phyloP scores from a whole-genome alignment of 1,140 invertebrate genomes.

The Pinna nobilis region DNA sequence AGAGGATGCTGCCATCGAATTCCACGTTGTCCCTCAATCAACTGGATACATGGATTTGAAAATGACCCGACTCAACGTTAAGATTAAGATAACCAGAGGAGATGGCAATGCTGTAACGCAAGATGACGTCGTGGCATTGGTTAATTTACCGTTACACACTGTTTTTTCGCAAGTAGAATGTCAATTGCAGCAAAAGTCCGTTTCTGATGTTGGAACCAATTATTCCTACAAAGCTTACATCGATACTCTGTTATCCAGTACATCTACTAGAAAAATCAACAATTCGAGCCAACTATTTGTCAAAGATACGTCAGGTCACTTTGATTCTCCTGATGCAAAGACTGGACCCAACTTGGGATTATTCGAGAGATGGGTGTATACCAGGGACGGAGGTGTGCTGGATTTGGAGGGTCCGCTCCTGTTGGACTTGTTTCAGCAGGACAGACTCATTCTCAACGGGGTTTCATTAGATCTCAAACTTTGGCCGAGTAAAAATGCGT shows the following conservation, averaged over 20 bases:
- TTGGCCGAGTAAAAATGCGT: conserved; percentile 23
- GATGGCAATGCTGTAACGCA: neutral
- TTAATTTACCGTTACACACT: conserved; percentile 17
- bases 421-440: conserved; percentile 18
- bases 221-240: conserved; percentile 43
- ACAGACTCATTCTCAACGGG: conserved; percentile 6
- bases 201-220: conserved; percentile 11
- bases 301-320: conserved; percentile 5
- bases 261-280: neutral
- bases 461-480: conserved; percentile 11
- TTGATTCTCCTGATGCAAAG: conserved; percentile 8
- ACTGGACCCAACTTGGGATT: conserved; percentile 29
- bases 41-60: conserved; percentile 30
- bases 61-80: conserved; percentile 9
- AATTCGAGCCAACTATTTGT: conserved; percentile 8
- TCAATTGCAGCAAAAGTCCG: conserved; percentile 28
- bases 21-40: conserved; percentile 21
- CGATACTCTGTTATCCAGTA: conserved; percentile 27
- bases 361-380: conserved; percentile 12
- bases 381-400: neutral
- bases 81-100: neutral
- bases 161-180: conserved; percentile 25
- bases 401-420: conserved; percentile 1
- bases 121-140: neutral
- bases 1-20: conserved; percentile 17